Evolutionary conservation across 1,140 invertebrate species (phyloP), one percentile per base, ranked within the genome.

Genomic region (Orussus abietinus): DNA sequence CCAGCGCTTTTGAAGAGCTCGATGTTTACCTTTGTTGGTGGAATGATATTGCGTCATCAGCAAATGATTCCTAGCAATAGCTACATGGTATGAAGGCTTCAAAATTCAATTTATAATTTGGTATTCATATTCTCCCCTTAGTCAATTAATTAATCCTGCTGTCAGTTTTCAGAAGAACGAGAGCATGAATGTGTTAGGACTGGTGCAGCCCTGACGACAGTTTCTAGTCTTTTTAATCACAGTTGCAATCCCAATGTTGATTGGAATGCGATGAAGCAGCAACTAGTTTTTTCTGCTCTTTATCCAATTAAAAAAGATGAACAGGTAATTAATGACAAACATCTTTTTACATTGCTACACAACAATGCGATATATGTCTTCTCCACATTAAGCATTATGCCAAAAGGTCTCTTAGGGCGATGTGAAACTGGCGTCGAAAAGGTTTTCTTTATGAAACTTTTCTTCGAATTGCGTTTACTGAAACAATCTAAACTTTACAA

Each of bases 241-340:
- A 90, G 89, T 11, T 96, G 94, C 75, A 77, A 84, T 56, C 88
- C 92, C 6, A 92, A 92, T 74, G 81, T 92, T 6, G 74, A 84
- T 0, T 78, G 87, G 32, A 72, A 75, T 45, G 75, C 68, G 20
- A 75, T 75, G 43, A 69, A 79, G 25, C 74, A 77, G 9, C 69
- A 71, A 22, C 71, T 75, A 5, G 69, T 77, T 34, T 45, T 86
- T 0, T 71, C 79, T 56, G 78, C 83, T 7, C 57, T 85, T 19
- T 71, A 80, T 48, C 77, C 78, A 5, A 86, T 90, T 34, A 68
- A 76, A 54, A 79, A 79, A 55, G 83, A 80, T 13, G 76, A 81
- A 52, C 79, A 86, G 45, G 69, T 71, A 40, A 48, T 19, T 22
- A 33, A 11, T n/a, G 22, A 25, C 6, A 25, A 15, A 12, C 9